Base-by-base conservation (phyloP, 2,888 invertebrate species). In the Thecophora atra region DNA sequence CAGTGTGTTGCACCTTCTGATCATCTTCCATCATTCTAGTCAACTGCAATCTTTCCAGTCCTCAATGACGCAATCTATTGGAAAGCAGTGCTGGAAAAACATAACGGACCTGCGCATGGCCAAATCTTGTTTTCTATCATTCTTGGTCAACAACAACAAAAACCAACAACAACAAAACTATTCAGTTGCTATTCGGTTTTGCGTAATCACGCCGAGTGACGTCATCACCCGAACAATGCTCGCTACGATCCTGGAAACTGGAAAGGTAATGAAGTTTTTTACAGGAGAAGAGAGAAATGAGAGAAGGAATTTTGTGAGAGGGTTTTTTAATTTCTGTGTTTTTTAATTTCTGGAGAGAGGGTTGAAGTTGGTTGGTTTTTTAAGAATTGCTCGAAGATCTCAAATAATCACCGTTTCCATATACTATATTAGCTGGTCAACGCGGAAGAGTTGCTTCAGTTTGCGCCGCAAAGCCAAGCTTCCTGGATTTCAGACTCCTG, bases 401-500 rank as follows among this genome's bases (percentile, higher is more conserved):
- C 56, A 24, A 58, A n/a, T 52, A 19, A 28, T 62, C 37, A 72
- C 65, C 76, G 76, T 78, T 77, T 75, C 79, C 75, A 80, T 84
- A 83, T 83, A 84, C 82, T 84, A 37, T 6, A 6, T 37, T n/a
- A 80, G 78, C 77, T 64, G 74, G 73, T 37, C 56, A 71, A 74
- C 30, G 78, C 76, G 81, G 82, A 83, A 83, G 83, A 83, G 82
- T 81, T 82, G 82, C 84, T 77, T 79, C 81, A 85, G 85, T 85
- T 85, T 84, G 85, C 78, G 84, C 83, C 76, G 77, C 77, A 80
- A 78, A 78, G 85, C 83, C 82, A 82, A 85, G 82, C 85, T 83
- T 84, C 71, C 70, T 17, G 62, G 15, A 17, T 58, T 28, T 17
- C 26, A 58, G 28, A 24, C 26, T 26, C 28, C 21, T 21, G 5